Evolutionary conservation across 2,113 vertebrate genomes (phyloP).

Genomic region (Gnathonemus longibarbis): DNA sequence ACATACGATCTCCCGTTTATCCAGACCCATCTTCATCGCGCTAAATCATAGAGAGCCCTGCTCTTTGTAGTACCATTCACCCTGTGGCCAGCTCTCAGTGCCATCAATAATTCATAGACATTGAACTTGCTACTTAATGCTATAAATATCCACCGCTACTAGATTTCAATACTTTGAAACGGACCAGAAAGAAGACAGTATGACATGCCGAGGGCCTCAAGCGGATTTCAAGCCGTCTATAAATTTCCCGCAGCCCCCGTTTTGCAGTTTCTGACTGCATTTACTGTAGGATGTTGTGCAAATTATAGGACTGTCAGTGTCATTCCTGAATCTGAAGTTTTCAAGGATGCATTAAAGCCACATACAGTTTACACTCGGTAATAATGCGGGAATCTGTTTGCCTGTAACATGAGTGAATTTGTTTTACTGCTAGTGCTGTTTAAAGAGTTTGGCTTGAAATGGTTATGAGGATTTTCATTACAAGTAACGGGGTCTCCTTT

Average conservation of each 20-base stretch:
- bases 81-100: constrained; percentile 13
- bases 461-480: background rate
- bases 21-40: background rate
- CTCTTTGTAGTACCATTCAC: constrained; percentile 15
- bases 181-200: constrained; percentile 17
- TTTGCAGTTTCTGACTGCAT: background rate
- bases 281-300: background rate
- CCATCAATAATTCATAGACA: constrained; percentile 35
- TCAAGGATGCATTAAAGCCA: background rate
- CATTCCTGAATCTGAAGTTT: background rate
- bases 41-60: background rate
- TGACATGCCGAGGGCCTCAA: background rate
- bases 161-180: constrained; percentile 28
- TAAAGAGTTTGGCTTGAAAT: background rate
- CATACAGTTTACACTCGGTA: background rate
- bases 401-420: background rate
- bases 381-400: background rate
- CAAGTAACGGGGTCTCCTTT: background rate
- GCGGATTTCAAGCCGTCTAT: background rate
- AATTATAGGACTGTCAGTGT: background rate
- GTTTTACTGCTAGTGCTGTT: background rate
- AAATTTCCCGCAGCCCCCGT: background rate
- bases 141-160: constrained; percentile 36
- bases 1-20: background rate
- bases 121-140: constrained; percentile 33